Conservation (phyloP, 2,888 invertebrate species). For the Drosophila conformis region DNA sequence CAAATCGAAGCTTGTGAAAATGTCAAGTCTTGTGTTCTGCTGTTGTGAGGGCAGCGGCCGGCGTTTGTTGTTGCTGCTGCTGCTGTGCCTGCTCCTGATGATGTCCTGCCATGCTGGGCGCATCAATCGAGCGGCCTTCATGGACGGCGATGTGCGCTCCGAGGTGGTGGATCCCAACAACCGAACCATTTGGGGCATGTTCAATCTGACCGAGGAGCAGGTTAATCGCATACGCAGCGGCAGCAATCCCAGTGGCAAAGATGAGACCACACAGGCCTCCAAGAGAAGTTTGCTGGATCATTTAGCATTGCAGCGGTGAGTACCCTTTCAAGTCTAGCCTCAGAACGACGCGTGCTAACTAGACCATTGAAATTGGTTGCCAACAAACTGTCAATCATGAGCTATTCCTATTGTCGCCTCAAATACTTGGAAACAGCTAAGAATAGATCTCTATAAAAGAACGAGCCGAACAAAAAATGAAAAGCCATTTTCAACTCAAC, state of each 20-base stretch:
- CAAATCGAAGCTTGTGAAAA: constrained; percentile 19
- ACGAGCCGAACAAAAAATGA: background rate
- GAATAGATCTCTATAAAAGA: constrained; percentile 26
- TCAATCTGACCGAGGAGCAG: constrained; percentile 83
- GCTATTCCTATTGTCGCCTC: constrained; percentile 5
- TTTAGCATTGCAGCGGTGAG: constrained; percentile 77
- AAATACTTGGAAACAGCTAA: constrained; percentile 7
- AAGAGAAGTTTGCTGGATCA: constrained; percentile 74
- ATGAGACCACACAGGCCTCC: constrained; percentile 64
- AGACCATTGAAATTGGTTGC: background rate
- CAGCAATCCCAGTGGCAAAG: constrained; percentile 68
- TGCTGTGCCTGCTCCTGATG: constrained; percentile 53
- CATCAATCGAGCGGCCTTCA: constrained; percentile 70
- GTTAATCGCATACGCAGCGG: constrained; percentile 76
- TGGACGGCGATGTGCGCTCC: constrained; percentile 76
- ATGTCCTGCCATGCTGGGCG: constrained; percentile 60
- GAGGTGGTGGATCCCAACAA: constrained; percentile 82
- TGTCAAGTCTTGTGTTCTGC: constrained; percentile 45
- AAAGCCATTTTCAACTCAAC: constrained; percentile 6
- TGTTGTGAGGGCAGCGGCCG: constrained; percentile 37
- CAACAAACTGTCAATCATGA: constrained; percentile 32
- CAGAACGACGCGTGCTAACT: constrained; percentile 3
- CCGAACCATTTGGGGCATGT: constrained; percentile 77
- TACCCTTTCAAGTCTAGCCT: constrained; percentile 7
- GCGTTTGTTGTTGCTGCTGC: constrained; percentile 39